Conservation (phyloP, 2,888 invertebrate genomes). For the Isoperla grammatica region DNA sequence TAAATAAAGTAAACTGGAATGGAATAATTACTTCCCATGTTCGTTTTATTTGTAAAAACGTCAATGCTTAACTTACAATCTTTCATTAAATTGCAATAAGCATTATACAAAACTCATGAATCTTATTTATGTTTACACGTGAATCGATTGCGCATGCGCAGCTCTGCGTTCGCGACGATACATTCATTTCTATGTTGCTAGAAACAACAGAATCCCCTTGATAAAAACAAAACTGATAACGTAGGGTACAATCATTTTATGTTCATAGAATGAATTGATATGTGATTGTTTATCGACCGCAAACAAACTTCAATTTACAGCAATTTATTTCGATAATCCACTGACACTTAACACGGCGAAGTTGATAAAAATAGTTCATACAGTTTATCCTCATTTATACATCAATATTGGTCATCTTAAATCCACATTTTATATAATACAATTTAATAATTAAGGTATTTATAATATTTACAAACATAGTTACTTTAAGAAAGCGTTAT, state of each 20-base stretch:
- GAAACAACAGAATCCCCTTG: not conserved
- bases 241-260: constrained; percentile 6
- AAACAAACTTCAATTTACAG: constrained; percentile 5
- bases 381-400: not conserved
- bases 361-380: constrained; percentile 12
- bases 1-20: not conserved
- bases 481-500: constrained; percentile 3
- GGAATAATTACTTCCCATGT: constrained; percentile 17
- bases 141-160: constrained; percentile 9
- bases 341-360: not conserved
- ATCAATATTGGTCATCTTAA: constrained; percentile 15
- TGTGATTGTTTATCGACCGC: constrained; percentile 20
- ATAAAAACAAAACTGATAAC: constrained; percentile 1
- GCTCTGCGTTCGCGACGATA: constrained; percentile 15
- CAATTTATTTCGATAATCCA: not conserved
- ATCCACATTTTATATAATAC: constrained; percentile 13
- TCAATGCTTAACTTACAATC: constrained; percentile 20
- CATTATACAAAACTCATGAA: constrained; percentile 24
- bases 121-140: constrained; percentile 16
- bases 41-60: constrained; percentile 26
- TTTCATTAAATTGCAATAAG: constrained; percentile 20
- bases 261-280: constrained; percentile 21
- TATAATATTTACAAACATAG: constrained; percentile 25
- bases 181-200: not conserved
- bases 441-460: constrained; percentile 21